Evolutionary conservation across 2,113 vertebrate genomes (phyloP), one percentile per base, ranked within the genome.

Genomic region (Pycnonotus jocosus): DNA sequence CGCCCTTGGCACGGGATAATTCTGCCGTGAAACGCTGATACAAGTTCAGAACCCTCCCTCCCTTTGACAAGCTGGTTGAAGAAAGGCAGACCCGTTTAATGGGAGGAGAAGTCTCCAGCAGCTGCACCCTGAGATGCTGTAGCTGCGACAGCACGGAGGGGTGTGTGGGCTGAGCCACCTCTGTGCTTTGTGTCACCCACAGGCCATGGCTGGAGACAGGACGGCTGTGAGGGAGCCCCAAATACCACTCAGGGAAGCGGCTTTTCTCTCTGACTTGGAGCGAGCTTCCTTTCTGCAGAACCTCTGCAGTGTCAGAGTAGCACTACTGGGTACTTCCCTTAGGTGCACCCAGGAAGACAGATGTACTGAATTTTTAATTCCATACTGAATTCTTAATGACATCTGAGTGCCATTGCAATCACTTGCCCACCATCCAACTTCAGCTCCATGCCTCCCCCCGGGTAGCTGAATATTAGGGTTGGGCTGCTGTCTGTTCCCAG

Each of bases 81-180:
- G 35, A 33, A 60, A 51, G 38, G 17, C 11, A 7, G 28, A 5
- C 1, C 6, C 4, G 0, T 37, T 37, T 22, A 2, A 0, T 2
- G 40, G 15, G 30, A 37, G 10, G 27, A 50, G 33, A 16, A 24
- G 35, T 12, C 35, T 9, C 0, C 0, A 40, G 1, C 6, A 16
- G 60, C 6, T 13, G 33, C 7, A 2, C 2, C 3, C 18, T 1
- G 42, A 6, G 37, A 16, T 56, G 57, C 48, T 35, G 38, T 2
- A 7, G 30, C 5, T 25, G 37, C 6, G 61, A 69, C 76, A 33
- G 50, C 3, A 3, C 0, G 4, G 76, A 25, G 12, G 14, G 6
- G 38, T 9, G 54, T 17, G 20, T 28, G 40, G 11, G 62, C 18
- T 42, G 54, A 38, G 64, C 58, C 56, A 2, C 69, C n/a, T 12